Base-by-base conservation (phyloP, 2,888 invertebrate species). In the Liodrosophila aerea region DNA sequence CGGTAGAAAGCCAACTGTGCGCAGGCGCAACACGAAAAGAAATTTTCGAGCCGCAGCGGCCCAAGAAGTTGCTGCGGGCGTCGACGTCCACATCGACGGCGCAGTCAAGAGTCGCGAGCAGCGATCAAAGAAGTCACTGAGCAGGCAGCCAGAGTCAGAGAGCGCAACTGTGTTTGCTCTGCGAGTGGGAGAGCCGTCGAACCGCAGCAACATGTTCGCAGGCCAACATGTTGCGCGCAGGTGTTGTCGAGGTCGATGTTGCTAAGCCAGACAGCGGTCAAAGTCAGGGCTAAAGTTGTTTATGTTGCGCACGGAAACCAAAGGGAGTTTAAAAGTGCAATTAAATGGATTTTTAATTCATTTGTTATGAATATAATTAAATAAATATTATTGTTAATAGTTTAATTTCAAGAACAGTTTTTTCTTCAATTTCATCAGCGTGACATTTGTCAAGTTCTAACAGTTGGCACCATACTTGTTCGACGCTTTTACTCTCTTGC, bases 1-100 rank as follows among this genome's bases (percentile, higher is more conserved):
- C 88, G 90, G 88, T 88, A 89, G 89, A 90, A 89, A 90, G 88
- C 88, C 88, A 88, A 90, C 90, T 89, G 89, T 89, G 90, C 88
- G 88, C 87, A 86, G 89, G 89, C 89, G 90, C 88, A 83, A 64
- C 64, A 77, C 76, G 76, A 87, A 88, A 89, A 86, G 87, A 88
- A 89, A 89, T 88, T 87, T 88, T 73, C 83, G 80, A 72, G 50
- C 85, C 72, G 70, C 67, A 69, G 69, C 65, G 67, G 76, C 60
- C 57, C 54, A 66, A 74, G 59, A 76, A 69, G 70, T 44, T 59
- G 60, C 47, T 41, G 64, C 27, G 50, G 27, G 18, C 43, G 52
- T 36, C 36, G 33, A 22, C 58, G 56, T 33, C 34, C 13, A 2
- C 39, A 57, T 43, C 18, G 64, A 40, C 58, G 59, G 44, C 54